A percentile compares a stretch with the other conserved stretches of the same genome.
Conservation (phyloP, 2,888 invertebrate species). For the Spodoptera picta region DNA sequence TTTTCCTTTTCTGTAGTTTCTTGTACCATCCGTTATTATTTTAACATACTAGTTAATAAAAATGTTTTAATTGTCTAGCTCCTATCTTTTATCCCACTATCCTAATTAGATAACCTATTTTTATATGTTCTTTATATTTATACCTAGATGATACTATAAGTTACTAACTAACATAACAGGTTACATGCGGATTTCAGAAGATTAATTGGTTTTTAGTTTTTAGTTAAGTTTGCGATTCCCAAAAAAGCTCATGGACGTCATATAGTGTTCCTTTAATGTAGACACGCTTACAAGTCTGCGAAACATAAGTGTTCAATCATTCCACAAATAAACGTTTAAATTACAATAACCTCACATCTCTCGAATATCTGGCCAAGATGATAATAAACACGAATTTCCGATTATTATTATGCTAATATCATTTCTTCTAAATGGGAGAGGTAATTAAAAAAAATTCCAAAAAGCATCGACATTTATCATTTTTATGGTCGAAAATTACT, state of each 20-base stretch:
- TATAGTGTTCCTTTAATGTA: constrained; percentile 37
- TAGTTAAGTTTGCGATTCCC: constrained; percentile 31
- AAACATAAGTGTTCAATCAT: constrained; percentile 34
- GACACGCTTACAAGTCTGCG: constrained; percentile 34
- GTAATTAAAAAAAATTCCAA: constrained; percentile 26
- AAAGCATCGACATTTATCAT: constrained; percentile 28
- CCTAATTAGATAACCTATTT: no score
- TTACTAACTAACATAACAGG: constrained; percentile 16
- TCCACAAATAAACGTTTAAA: constrained; percentile 16
- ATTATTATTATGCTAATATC: constrained; percentile 18
- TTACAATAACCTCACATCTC: constrained; percentile 2
- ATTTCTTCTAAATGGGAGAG: constrained; percentile 18
- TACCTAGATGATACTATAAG: no score
- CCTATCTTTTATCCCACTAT: no score
- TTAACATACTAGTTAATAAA: constrained; percentile 7
- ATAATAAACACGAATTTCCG: background rate
- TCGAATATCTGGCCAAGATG: background rate
- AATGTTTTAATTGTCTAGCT: background rate
- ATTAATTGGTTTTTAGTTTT: constrained; percentile 23
- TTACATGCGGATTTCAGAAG: constrained; percentile 31
- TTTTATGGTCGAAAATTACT: constrained; percentile 44
- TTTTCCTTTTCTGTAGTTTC: constrained; percentile 6
- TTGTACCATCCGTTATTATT: constrained; percentile 1
- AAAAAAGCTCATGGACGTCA: constrained; percentile 31
- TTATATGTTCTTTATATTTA: no score